Base-by-base conservation (phyloP, 2,797 vertebrate species). In the Paedocypris micromegethes region DNA sequence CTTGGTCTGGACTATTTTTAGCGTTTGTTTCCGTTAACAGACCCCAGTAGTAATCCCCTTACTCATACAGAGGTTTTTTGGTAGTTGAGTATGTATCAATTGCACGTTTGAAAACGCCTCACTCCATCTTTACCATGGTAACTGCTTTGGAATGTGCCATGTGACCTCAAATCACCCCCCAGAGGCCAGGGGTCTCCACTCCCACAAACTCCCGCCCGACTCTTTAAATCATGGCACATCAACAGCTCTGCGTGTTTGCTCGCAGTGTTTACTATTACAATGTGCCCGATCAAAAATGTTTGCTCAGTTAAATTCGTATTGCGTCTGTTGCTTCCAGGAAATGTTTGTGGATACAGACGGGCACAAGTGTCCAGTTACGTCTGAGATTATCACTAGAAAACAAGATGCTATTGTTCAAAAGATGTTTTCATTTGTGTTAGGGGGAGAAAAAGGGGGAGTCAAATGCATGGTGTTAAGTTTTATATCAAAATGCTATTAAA, bases 171-270 rank as follows among this genome's bases (percentile, higher is more conserved):
- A 38, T 50, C 2, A 9, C 9, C 23, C 23, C 51, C 56, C 38
- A 48, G 68, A 73, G 49, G 39, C 53, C 54, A 42, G 46, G 37
- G 39, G 56, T 52, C 23, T 58, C 57, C n/a, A n/a, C n/a, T n/a
- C 44, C 79, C 64, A 84, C 80, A 42, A 43, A 50, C 52, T 61
- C 8, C 48, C 74, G 79, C 60, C 70, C 74, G 3, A 9, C 66
- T 72, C 74, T 50, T 72, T 49, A 8, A 41, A 70, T 48, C 58
- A 41, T 44, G 4, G 51, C 9, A 39, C 5, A 39, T 9, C n/a
- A 65, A 65, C 53, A 49, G 38, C 51, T 55, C 7, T 47, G 38
- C n/a, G 37, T 54, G 51, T 41, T 55, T 44, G 38, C 55, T 60
- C 0, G 0, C 9, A 52, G 53, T 43, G 39, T 58, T 58, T 5